Conservation (phyloP, 64 coral and sea anemone genomes). For the Cladopsammia gracilis region DNA sequence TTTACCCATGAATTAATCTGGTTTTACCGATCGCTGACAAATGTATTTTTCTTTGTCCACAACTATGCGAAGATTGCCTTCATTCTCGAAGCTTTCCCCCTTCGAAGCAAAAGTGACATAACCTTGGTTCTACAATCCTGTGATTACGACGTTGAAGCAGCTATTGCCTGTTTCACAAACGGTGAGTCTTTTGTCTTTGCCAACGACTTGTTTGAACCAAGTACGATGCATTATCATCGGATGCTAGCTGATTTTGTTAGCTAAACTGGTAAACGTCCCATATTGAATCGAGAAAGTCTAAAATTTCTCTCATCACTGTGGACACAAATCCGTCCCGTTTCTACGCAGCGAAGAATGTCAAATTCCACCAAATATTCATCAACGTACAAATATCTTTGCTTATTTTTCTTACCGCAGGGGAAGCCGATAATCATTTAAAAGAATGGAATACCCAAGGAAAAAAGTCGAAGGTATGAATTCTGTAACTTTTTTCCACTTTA, state of each 20-base stretch:
- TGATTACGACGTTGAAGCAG: constrained; percentile 82
- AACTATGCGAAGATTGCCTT: constrained; percentile 75
- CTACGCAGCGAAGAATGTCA: constrained; percentile 58
- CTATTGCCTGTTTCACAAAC: constrained; percentile 82
- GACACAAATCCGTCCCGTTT: constrained; percentile 66
- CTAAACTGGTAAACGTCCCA: too few species aligned
- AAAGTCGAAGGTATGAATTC: constrained; percentile 80
- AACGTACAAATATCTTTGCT: constrained; percentile 58
- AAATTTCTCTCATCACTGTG: constrained; percentile 14
- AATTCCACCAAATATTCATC: constrained; percentile 69
- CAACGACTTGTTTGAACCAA: not conserved
- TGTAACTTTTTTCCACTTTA: not conserved
- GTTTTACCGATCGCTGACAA: not conserved
- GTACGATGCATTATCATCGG: too few species aligned
- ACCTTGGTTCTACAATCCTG: constrained; percentile 86
- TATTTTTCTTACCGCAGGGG: constrained; percentile 54
- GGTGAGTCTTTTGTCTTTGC: constrained; percentile 46
- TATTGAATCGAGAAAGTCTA: not conserved
- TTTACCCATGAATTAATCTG: constrained; percentile 25
- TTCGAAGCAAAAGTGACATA: constrained; percentile 86
- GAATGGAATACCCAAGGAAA: constrained; percentile 83
- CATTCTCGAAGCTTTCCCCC: constrained; percentile 79
- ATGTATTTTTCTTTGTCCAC: constrained; percentile 9
- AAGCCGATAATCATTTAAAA: constrained; percentile 76
- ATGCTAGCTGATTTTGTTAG: not conserved